Base-by-base conservation (phyloP, 2,797 vertebrate genomes). In the Pangasius macronema region DNA sequence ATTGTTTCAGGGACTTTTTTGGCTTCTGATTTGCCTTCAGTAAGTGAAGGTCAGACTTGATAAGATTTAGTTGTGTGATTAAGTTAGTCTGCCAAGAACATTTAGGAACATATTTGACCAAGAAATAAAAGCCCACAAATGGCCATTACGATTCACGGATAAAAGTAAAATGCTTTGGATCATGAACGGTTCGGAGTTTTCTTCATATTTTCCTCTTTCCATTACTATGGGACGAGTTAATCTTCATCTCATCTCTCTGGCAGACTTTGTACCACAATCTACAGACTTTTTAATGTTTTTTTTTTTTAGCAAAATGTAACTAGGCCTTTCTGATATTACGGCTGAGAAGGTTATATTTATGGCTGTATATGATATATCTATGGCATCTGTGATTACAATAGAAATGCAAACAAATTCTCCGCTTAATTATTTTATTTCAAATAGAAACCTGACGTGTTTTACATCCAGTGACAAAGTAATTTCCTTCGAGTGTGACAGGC, bases 1-100 rank as follows among this genome's bases (percentile, higher is more conserved):
- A 46, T 82, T 20, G 16, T 82, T 82, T 65, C 61, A 83, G n/a
- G 57, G n/a, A 82, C 36, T 67, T 51, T 51, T 18, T 33, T 30
- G 8, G 2, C 24, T 46, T 63, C 57, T 46, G 80, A 20, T 82
- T 80, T 59, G 51, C 30, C 30, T 11, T 61, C 49, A 1, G n/a
- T 36, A 36, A 27, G 27, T 82, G 27, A 82, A 82, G 46, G 61
- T 83, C 61, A 51, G 63, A 51, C 63, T 33, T 83, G 81, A 67
- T 68, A 51, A 51, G 81, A 83, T 83, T 67, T 51, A 30, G 39
- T 5, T n/a, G 16, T 22, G 27, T 10, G 63, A 83, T 67, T 67
- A 63, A 18, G 7, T 81, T 27, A 18, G 33, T 61, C 22, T 42
- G 79, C 57, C 33, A 46, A 61, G 57, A 81, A 81, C 77, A 39